Evolutionary conservation across 2,888 invertebrate species (phyloP).

Genomic region (Xanthostigma xanthostigma): DNA sequence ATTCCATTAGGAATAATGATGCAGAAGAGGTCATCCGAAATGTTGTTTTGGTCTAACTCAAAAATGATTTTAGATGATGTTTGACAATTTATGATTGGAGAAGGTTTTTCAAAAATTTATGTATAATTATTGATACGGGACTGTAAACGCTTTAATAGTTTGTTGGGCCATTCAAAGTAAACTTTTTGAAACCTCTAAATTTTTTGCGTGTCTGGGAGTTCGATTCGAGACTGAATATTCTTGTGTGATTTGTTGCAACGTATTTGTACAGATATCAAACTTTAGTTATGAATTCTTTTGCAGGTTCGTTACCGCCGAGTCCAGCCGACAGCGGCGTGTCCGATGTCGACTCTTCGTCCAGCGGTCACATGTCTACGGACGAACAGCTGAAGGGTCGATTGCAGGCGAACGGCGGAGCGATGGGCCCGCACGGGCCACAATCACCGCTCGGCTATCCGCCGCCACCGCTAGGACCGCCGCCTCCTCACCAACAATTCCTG

Average conservation of each 20-base stretch:
- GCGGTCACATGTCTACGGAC: slow-evolving; percentile 52
- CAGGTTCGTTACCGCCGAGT: slow-evolving; percentile 91
- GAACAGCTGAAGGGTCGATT: slow-evolving; percentile 80
- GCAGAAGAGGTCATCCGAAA: too few relatives aligned
- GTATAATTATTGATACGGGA: too few relatives aligned
- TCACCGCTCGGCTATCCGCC: slow-evolving; percentile 26
- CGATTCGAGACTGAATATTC: too few relatives aligned
- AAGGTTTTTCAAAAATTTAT: too few relatives aligned
- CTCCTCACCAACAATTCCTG: slow-evolving; percentile 38
- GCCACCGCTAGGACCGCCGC: slow-evolving; percentile 20
- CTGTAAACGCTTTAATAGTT: too few relatives aligned
- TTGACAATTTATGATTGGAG: too few relatives aligned
- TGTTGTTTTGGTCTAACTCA: too few relatives aligned
- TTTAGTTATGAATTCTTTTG: slow-evolving; percentile 9
- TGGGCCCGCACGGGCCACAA: slow-evolving; percentile 23
- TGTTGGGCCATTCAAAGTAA: too few relatives aligned
- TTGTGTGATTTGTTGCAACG: not conserved
- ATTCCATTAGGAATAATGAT: too few relatives aligned
- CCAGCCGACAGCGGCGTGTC: slow-evolving; percentile 96
- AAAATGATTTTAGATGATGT: too few relatives aligned
- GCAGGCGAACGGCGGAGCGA: slow-evolving; percentile 34
- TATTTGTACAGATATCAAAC: not conserved
- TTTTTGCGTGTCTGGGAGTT: too few relatives aligned
- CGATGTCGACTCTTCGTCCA: slow-evolving; percentile 88
- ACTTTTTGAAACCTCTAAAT: too few relatives aligned